phyloP scores from a whole-genome alignment of 2,113 vertebrate genomes.

The Thymallus thymallus region DNA sequence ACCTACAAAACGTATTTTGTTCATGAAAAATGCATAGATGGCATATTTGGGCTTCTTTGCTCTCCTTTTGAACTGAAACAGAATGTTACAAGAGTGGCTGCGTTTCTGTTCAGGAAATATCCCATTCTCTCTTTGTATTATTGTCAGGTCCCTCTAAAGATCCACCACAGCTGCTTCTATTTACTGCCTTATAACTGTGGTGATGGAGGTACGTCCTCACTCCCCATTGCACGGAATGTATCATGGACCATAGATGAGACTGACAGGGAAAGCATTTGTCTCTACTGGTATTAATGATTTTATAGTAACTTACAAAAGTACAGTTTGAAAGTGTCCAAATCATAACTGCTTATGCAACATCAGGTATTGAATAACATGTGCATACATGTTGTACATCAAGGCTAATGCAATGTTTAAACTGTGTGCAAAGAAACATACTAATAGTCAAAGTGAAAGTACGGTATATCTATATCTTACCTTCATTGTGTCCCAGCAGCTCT shows the following conservation, averaged over 20 bases:
- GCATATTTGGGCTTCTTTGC: too few species aligned
- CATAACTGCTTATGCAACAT: neutral
- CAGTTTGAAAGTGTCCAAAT: neutral
- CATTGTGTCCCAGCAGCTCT: conserved; percentile 31
- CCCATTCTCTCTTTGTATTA: conserved; percentile 18
- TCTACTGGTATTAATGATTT: neutral
- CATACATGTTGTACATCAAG: too few species aligned
- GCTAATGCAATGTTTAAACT: neutral
- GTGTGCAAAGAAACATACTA: neutral
- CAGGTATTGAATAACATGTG: neutral
- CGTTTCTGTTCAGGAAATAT: neutral
- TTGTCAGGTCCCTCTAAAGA: conserved; percentile 17
- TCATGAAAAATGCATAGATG: neutral
- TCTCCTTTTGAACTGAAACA: conserved; percentile 12
- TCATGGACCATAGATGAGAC: too few species aligned
- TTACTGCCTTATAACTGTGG: neutral
- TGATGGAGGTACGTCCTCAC: neutral
- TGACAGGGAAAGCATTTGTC: neutral
- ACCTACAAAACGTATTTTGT: neutral
- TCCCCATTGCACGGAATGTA: conserved; percentile 18
- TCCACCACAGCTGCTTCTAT: conserved; percentile 56
- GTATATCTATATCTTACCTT: conserved; percentile 22
- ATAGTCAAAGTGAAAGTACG: neutral
- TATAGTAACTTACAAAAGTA: neutral
- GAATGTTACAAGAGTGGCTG: neutral